Evolutionary conservation across 2,113 vertebrate genomes (phyloP).

Genomic region (Circaetus gallicus): DNA sequence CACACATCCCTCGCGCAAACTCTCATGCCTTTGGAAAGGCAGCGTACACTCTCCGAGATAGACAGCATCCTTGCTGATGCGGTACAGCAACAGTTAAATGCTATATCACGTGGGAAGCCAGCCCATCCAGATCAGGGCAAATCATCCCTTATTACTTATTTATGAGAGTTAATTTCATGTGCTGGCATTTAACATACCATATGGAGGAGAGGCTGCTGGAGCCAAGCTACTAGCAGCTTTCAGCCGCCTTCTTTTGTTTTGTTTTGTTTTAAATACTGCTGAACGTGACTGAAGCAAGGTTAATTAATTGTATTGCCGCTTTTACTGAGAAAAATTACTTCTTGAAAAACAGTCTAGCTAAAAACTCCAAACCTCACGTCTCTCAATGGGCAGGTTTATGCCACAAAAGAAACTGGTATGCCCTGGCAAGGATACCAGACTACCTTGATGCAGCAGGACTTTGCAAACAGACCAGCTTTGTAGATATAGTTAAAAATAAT

Average conservation of each 20-base stretch:
- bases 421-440: background rate
- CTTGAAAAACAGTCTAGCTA: background rate
- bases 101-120: background rate
- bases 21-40: rapidly evolving
- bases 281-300: background rate
- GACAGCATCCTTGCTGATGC: rapidly evolving
- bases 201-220: slow-evolving; percentile 1
- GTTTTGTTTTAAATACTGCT: background rate
- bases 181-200: slow-evolving; percentile 16
- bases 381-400: background rate
- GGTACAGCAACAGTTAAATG: background rate
- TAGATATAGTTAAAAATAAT: background rate
- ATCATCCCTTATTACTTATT: slow-evolving; percentile 43
- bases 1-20: rapidly evolving
- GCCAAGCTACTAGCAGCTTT: slow-evolving; percentile 23
- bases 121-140: background rate
- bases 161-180: slow-evolving; percentile 38
- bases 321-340: background rate
- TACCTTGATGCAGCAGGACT: background rate
- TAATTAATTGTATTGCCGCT: background rate
- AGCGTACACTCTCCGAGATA: rapidly evolving
- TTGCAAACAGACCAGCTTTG: rapidly evolving
- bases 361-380: background rate
- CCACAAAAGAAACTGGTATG: background rate
- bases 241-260: background rate